Evolutionary conservation across 1,140 invertebrate species (phyloP).

Genomic region (Drosophila lacteicornis): DNA sequence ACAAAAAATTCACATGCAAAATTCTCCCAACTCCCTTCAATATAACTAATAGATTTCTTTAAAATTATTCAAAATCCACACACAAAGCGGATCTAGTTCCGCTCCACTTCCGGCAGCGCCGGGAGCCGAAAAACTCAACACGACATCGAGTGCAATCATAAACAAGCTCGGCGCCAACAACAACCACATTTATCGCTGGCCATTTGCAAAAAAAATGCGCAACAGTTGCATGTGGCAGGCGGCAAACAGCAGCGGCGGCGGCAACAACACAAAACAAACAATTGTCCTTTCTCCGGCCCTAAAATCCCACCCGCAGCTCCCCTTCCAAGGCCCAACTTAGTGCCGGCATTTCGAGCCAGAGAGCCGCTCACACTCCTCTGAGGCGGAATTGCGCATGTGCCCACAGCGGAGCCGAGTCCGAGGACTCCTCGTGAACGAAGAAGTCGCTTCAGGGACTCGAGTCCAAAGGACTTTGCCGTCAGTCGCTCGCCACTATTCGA

Average conservation of each 20-base stretch:
- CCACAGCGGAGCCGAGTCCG: constrained; percentile 60
- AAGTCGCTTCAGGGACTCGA: not conserved
- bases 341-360: constrained; percentile 49
- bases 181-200: constrained; percentile 47
- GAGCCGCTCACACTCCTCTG: not conserved
- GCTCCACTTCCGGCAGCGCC: constrained; percentile 8
- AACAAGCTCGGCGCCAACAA: constrained; percentile 43
- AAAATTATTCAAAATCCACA: not conserved
- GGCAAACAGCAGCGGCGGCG: constrained; percentile 15
- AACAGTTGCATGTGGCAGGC: constrained; percentile 72
- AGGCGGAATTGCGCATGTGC: constrained; percentile 69
- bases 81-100: constrained; percentile 22
- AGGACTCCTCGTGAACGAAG: not conserved
- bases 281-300: constrained; percentile 72
- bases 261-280: constrained; percentile 71
- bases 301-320: constrained; percentile 8
- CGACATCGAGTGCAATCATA: constrained; percentile 54
- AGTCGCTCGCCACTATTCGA: constrained; percentile 67
- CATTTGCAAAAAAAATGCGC: constrained; percentile 78
- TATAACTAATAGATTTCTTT: not conserved
- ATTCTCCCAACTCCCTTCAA: not conserved
- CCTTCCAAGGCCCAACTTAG: constrained; percentile 1
- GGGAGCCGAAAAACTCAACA: constrained; percentile 31
- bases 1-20: not conserved
- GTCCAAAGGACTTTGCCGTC: constrained; percentile 29